These are phyloP conservation scores for Troglohyphantes excavatus DNA, from an alignment of 2,888 invertebrate genomes.

Conservation along the genomic window DNA sequence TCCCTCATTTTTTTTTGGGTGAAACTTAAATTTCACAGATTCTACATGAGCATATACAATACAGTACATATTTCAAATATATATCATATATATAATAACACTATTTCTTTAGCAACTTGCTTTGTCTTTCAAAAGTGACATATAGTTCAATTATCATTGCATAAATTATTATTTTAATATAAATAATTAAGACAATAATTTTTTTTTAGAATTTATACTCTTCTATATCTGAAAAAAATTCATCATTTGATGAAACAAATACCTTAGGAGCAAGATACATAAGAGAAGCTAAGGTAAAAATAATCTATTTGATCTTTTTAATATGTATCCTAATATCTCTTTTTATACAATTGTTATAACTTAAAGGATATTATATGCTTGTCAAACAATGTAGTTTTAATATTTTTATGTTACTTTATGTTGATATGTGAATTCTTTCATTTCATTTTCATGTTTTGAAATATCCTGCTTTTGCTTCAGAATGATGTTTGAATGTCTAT, in stretches of 20 bases:
- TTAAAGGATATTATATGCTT: neutral
- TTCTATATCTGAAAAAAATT: constrained; percentile 94
- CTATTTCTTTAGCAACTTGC: no score
- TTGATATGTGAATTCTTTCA: neutral
- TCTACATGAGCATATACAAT: no score
- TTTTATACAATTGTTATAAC: neutral
- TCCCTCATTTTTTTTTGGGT: no score
- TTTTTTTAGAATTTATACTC: constrained; percentile 92
- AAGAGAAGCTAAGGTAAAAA: constrained; percentile 91
- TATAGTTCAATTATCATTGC: no score
- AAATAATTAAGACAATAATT: neutral
- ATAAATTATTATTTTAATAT: no score
- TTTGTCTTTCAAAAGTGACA: no score
- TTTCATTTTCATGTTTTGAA: no score
- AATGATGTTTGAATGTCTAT: constrained; percentile 10
- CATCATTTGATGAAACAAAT: constrained; percentile 97
- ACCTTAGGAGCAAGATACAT: constrained; percentile 96
- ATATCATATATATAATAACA: no score
- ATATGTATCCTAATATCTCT: neutral
- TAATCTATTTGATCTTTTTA: neutral
- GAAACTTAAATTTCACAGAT: no score
- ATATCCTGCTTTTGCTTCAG: constrained; percentile 62
- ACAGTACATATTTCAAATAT: no score
- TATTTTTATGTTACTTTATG: no score
- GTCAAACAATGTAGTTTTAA: neutral